Percentiles rank a stretch among this genome's conserved stretches.
These are phyloP conservation scores for Artemia sinica DNA, from an alignment of 2,888 invertebrate genomes.

Conservation along the genomic window DNA sequence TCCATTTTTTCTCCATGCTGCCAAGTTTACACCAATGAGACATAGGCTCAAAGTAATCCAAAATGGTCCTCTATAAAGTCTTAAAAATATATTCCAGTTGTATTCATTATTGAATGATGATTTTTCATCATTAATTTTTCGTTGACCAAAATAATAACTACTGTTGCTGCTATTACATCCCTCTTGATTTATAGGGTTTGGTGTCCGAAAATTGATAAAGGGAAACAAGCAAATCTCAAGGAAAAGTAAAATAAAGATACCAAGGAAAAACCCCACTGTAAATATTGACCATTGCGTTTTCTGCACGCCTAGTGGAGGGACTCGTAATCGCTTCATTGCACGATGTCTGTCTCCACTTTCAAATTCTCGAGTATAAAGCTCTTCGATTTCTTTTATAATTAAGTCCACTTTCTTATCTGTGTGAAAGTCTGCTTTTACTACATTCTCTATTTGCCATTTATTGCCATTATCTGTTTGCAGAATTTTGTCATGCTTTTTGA, in stretches of 20 bases:
- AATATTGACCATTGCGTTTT: constrained; percentile 84
- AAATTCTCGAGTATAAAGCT: constrained; percentile 35
- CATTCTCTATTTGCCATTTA: background rate
- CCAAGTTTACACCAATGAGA: constrained; percentile 37
- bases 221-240: constrained; percentile 45
- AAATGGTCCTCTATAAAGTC: constrained; percentile 37
- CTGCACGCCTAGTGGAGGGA: constrained; percentile 36
- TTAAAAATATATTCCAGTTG: constrained; percentile 17
- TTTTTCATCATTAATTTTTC: no score
- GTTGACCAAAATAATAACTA: no score
- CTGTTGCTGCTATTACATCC: no score
- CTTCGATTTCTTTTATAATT: constrained; percentile 31
- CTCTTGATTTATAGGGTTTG: no score
- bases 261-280: constrained; percentile 87
- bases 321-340: constrained; percentile 38
- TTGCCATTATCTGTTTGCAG: constrained; percentile 29
- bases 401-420: background rate
- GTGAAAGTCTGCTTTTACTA: constrained; percentile 16
- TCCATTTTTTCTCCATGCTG: constrained; percentile 37
- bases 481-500: constrained; percentile 39
- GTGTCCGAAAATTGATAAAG: no score
- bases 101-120: no score
- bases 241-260: constrained; percentile 73
- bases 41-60: constrained; percentile 35
- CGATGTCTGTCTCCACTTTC: constrained; percentile 37